These are phyloP conservation scores for Thamnophis elegans DNA, from an alignment of 2,797 vertebrate genomes.

Conservation along the genomic window DNA sequence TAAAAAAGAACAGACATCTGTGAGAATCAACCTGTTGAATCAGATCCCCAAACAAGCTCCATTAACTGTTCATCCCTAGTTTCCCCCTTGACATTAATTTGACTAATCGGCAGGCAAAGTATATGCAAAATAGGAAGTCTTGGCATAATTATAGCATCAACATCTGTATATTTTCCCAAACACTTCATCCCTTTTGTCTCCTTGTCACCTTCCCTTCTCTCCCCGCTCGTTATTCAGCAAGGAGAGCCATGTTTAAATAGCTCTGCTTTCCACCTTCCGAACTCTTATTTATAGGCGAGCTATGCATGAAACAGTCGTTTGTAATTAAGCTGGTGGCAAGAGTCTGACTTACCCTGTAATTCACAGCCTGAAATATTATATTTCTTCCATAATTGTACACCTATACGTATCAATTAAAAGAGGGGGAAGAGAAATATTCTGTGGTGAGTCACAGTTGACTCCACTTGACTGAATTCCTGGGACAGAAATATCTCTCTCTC, in stretches of 20 bases:
- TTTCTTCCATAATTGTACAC: slow-evolving; percentile 20
- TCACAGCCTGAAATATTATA: slow-evolving; percentile 29
- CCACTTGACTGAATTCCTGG: not conserved
- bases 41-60: not conserved
- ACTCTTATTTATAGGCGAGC: slow-evolving; percentile 26
- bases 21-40: not conserved
- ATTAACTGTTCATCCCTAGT: not conserved
- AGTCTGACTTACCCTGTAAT: slow-evolving; percentile 11
- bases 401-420: slow-evolving; percentile 30
- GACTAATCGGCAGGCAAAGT: not conserved
- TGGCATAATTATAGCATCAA: slow-evolving; percentile 7
- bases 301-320: slow-evolving; percentile 23
- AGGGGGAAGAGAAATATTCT: not conserved
- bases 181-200: not conserved
- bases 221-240: not conserved
- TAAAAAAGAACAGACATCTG: not conserved
- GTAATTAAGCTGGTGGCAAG: slow-evolving; percentile 3
- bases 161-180: slow-evolving; percentile 9
- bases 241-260: slow-evolving; percentile 5
- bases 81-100: not conserved
- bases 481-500: not conserved
- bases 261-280: slow-evolving; percentile 1
- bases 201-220: not conserved
- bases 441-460: not conserved
- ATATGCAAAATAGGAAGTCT: not conserved